Percentiles rank a stretch among this genome's conserved stretches.
Evolutionary conservation across 1,140 invertebrate species (phyloP).

Genomic region (Papilio xuthus): DNA sequence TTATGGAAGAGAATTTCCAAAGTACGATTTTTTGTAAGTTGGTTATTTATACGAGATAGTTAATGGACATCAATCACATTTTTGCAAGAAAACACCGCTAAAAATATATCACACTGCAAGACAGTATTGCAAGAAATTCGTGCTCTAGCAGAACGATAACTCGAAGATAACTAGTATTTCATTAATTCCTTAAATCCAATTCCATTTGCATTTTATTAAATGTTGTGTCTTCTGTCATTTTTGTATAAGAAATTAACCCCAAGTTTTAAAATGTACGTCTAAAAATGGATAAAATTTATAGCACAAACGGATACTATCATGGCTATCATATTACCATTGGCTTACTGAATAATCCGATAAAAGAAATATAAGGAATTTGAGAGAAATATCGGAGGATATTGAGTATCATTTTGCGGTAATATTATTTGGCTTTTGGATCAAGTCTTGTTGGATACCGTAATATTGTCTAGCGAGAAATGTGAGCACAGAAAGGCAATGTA

Average conservation of each 20-base stretch:
- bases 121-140: too few relatives aligned
- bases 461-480: constrained; percentile 22
- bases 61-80: too few relatives aligned
- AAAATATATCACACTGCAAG: too few relatives aligned
- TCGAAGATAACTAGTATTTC: too few relatives aligned
- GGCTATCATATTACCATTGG: not conserved
- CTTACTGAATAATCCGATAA: constrained; percentile 18
- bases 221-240: too few relatives aligned
- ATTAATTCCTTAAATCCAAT: too few relatives aligned
- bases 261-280: not conserved
- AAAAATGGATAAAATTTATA: not conserved
- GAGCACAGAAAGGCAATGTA: constrained; percentile 2
- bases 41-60: too few relatives aligned
- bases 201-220: too few relatives aligned
- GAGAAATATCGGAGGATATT: constrained; percentile 11
- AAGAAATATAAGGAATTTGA: constrained; percentile 10
- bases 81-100: too few relatives aligned
- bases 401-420: constrained; percentile 22
- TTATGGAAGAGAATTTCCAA: not conserved
- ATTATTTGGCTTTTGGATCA: constrained; percentile 12
- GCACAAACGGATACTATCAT: not conserved
- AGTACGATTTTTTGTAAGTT: not conserved
- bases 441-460: constrained; percentile 5
- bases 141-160: too few relatives aligned
- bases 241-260: too few relatives aligned